Conservation (phyloP, 2,113 vertebrate genomes). For the Lanius ludovicianus region DNA sequence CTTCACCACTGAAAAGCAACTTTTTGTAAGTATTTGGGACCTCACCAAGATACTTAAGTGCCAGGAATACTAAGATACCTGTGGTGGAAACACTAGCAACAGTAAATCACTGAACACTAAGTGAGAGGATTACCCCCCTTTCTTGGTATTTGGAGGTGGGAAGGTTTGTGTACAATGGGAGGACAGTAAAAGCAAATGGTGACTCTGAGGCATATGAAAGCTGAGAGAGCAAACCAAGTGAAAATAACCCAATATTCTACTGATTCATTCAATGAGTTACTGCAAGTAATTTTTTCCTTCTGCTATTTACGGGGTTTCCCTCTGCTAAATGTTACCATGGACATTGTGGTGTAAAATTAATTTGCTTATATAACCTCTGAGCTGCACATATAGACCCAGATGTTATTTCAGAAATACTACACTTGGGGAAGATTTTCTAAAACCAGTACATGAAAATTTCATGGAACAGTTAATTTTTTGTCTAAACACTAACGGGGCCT, state of each 20-base stretch:
- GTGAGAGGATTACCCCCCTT: background rate
- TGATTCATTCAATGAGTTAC: background rate
- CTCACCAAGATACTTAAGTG: background rate
- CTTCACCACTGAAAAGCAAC: background rate
- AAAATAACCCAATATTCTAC: slow-evolving; percentile 22
- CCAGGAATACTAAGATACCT: background rate
- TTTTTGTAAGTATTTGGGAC: background rate
- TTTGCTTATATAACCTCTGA: slow-evolving; percentile 28
- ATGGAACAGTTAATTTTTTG: background rate
- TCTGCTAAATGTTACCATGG: background rate
- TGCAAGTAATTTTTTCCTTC: slow-evolving; percentile 10
- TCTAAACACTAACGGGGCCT: background rate
- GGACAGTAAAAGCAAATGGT: background rate
- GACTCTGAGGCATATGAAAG: background rate
- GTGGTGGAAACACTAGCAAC: background rate
- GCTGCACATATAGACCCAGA: background rate
- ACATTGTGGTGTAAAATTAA: background rate
- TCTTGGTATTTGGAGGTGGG: background rate
- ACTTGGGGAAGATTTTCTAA: slow-evolving; percentile 2
- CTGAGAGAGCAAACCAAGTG: background rate
- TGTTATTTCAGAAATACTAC: slow-evolving; percentile 2
- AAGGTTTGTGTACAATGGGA: background rate
- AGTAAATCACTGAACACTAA: background rate
- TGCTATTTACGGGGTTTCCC: slow-evolving; percentile 17
- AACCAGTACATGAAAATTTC: background rate